phyloP scores from a whole-genome alignment of 1,140 invertebrate species.

The Scaptomyza graminum region DNA sequence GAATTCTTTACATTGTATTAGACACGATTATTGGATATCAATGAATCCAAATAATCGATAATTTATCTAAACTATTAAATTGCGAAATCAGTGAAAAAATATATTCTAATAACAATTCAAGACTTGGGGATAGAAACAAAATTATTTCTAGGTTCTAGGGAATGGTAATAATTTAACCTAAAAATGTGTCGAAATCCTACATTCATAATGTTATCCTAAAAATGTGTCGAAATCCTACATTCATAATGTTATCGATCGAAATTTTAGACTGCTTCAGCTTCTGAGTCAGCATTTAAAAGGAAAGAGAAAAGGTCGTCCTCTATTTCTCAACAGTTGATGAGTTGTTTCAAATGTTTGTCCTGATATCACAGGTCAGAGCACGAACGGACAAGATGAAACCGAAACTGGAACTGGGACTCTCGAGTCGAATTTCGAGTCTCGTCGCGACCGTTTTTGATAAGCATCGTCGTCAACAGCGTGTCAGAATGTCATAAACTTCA shows the following conservation, averaged over 20 bases:
- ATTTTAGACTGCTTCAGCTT: no score
- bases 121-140: slow-evolving; percentile 9
- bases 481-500: slow-evolving; percentile 68
- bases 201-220: no score
- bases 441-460: no score
- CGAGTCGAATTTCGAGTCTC: no score
- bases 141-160: slow-evolving; percentile 57
- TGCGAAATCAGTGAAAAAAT: not conserved
- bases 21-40: not conserved
- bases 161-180: no score
- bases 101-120: slow-evolving; percentile 12
- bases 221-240: no score
- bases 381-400: no score
- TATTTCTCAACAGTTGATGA: not conserved
- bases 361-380: no score
- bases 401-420: not conserved
- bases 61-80: not conserved
- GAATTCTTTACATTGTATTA: no score
- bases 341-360: not conserved
- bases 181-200: no score
- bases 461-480: slow-evolving; percentile 34
- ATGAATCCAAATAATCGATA: no score
- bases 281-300: not conserved
- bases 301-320: slow-evolving; percentile 12
- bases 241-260: no score